phyloP scores from a whole-genome alignment of 2,113 vertebrate species.

The Ictalurus furcatus region DNA sequence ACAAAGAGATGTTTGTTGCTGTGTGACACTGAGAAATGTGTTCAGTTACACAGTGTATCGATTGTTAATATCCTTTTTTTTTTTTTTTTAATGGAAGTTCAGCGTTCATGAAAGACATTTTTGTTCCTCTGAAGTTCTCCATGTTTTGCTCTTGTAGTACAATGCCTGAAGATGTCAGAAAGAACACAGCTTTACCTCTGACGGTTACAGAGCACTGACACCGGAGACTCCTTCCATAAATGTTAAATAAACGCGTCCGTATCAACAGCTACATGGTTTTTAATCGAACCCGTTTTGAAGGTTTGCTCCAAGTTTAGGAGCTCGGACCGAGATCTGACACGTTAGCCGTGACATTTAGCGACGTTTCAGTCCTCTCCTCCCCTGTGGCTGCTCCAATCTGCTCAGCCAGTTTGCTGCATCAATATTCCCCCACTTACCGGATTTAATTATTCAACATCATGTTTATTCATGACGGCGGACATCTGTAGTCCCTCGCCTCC shows the following conservation, averaged over 20 bases:
- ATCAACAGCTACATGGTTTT: background rate
- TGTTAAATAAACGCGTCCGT: background rate
- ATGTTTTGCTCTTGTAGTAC: background rate
- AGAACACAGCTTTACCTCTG: background rate
- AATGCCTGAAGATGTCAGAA: background rate
- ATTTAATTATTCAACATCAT: constrained; percentile 77
- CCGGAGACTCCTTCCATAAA: background rate
- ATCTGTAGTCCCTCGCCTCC: constrained; percentile 54
- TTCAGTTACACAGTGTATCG: background rate
- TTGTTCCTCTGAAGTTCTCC: background rate
- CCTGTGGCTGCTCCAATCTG: constrained; percentile 65
- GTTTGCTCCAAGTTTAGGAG: background rate
- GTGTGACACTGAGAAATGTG: background rate
- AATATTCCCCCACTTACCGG: constrained; percentile 61
- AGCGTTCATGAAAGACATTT: background rate
- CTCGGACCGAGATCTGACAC: background rate
- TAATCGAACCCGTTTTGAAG: background rate
- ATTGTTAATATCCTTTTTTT: background rate
- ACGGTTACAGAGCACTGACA: background rate
- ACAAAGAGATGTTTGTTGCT: background rate
- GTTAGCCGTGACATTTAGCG: constrained; percentile 14
- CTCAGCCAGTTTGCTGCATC: constrained; percentile 53
- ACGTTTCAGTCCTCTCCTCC: constrained; percentile 36
- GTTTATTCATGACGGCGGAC: constrained; percentile 75
- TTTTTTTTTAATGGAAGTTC: background rate